These are phyloP conservation scores for Osmerus eperlanus DNA, from an alignment of 2,113 vertebrate species.

Conservation along the genomic window DNA sequence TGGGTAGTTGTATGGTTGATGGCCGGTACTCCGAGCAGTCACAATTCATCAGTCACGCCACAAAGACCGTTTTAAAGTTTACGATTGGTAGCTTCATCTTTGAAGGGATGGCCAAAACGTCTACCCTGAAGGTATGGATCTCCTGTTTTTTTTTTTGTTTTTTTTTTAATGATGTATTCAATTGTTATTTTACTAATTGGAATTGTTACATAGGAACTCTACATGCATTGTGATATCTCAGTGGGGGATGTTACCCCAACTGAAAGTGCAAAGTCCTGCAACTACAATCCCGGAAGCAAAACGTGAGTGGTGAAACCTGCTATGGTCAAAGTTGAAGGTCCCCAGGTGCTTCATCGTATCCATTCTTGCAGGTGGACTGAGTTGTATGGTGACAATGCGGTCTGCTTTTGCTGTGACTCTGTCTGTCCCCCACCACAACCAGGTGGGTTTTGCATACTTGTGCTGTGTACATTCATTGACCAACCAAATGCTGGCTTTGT, in stretches of 20 bases:
- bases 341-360: no score
- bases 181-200: neutral
- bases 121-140: conserved; percentile 36
- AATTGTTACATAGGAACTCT: conserved; percentile 48
- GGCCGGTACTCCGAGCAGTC: conserved; percentile 32
- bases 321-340: no score
- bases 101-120: neutral
- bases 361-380: conserved; percentile 62
- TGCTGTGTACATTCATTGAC: neutral
- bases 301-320: conserved; percentile 8
- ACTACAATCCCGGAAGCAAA: conserved; percentile 25
- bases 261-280: conserved; percentile 56
- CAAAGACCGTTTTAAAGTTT: conserved; percentile 41
- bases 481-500: no score
- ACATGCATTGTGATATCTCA: conserved; percentile 64
- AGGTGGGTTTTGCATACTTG: conserved; percentile 29
- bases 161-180: neutral
- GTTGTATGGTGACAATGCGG: conserved; percentile 37
- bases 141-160: neutral
- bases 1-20: conserved; percentile 67
- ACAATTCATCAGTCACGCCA: conserved; percentile 38
- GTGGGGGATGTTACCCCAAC: conserved; percentile 30
- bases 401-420: conserved; percentile 60
- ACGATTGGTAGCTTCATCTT: conserved; percentile 55
- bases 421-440: conserved; percentile 21